Evolutionary conservation across 2,113 vertebrate species (phyloP).

Genomic region (Nothoprocta perdicaria): DNA sequence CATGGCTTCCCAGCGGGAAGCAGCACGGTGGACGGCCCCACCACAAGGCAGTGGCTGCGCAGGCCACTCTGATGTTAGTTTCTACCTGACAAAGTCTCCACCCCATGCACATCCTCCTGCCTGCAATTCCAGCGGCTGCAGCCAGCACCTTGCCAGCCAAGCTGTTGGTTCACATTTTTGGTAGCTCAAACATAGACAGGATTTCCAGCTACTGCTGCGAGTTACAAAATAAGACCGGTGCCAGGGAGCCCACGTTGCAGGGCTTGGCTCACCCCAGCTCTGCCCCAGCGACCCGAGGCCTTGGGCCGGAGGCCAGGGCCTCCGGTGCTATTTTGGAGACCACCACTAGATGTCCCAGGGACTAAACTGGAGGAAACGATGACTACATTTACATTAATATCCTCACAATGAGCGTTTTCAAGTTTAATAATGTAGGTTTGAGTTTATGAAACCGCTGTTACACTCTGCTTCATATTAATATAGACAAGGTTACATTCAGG

Average conservation of each 20-base stretch:
- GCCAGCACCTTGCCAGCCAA: background rate
- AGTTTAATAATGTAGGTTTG: background rate
- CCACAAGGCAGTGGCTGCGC: background rate
- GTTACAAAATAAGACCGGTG: background rate
- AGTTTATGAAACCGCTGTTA: background rate
- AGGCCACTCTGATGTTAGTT: background rate
- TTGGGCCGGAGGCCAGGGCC: rapidly evolving
- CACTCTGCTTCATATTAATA: constrained; percentile 16
- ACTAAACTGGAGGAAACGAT: constrained; percentile 6
- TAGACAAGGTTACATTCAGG: background rate
- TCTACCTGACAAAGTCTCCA: background rate
- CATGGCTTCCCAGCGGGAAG: background rate
- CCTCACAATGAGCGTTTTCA: background rate
- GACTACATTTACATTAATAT: background rate
- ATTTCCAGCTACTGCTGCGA: rapidly evolving
- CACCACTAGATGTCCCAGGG: constrained; percentile 77
- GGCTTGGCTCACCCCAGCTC: too few species aligned
- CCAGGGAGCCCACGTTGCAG: background rate
- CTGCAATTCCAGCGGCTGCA: background rate
- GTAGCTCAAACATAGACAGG: background rate
- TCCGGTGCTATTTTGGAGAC: constrained; percentile 23
- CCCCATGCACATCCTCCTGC: background rate
- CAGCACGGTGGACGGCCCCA: background rate
- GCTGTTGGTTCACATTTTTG: background rate
- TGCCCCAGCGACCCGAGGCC: background rate